A percentile compares a stretch with the other conserved stretches of the same genome.
phyloP scores from a whole-genome alignment of 2,888 invertebrate species.

The Eilema griseolum region DNA sequence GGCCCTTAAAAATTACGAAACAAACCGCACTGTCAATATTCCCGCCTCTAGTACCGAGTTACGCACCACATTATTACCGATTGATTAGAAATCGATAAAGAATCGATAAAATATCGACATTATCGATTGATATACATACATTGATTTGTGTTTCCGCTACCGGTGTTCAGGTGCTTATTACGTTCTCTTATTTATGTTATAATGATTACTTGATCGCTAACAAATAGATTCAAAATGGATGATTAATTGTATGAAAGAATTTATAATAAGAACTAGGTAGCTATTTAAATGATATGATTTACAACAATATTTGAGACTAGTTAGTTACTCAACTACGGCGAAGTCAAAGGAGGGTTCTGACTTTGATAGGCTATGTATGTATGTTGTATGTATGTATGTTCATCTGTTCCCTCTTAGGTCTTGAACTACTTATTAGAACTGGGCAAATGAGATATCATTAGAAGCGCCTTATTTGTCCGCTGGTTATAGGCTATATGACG shows the following conservation, averaged over 20 bases:
- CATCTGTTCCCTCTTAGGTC: no score
- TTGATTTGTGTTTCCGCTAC: constrained; percentile 80
- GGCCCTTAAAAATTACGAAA: background rate
- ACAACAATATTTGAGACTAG: background rate
- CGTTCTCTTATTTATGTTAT: constrained; percentile 21
- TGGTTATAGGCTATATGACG: no score
- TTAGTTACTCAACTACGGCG: no score
- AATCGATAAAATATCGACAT: constrained; percentile 49
- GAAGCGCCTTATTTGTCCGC: no score
- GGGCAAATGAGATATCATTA: no score
- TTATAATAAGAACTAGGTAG: background rate
- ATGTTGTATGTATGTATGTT: no score
- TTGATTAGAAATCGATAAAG: constrained; percentile 52
- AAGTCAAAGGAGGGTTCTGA: no score
- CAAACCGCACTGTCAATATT: background rate
- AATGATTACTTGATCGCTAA: constrained; percentile 19
- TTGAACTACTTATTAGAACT: no score
- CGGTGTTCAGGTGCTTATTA: constrained; percentile 67
- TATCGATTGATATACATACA: constrained; percentile 45
- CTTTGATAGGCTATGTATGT: no score
- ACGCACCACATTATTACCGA: constrained; percentile 39
- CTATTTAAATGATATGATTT: background rate
- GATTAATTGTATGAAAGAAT: constrained; percentile 11
- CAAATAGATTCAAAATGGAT: constrained; percentile 9
- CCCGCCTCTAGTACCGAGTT: constrained; percentile 42